Evolutionary conservation across 2,888 invertebrate species (phyloP).

Genomic region (Phalangium opilio): DNA sequence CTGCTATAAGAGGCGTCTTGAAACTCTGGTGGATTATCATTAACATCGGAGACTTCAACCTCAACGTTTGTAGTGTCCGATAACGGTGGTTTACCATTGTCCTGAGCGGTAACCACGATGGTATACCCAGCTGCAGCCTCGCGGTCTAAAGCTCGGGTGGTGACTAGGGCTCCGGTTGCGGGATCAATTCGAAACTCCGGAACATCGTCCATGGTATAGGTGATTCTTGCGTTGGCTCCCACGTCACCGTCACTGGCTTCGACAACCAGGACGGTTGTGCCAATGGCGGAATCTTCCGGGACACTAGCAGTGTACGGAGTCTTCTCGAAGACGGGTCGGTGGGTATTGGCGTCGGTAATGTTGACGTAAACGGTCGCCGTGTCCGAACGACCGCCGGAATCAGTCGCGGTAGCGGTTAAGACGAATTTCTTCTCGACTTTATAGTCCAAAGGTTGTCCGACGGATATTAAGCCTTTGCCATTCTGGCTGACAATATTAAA

Average conservation of each 20-base stretch:
- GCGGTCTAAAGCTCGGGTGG: conserved; percentile 66
- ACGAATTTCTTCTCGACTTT: conserved; percentile 78
- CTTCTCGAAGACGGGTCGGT: conserved; percentile 80
- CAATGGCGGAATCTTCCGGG: conserved; percentile 81
- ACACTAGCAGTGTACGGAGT: conserved; percentile 76
- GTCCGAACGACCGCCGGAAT: conserved; percentile 73
- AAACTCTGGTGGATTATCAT: conserved; percentile 84
- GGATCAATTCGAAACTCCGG: conserved; percentile 70
- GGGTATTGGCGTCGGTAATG: conserved; percentile 78
- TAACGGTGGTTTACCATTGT: conserved; percentile 76
- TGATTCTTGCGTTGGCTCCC: conserved; percentile 65
- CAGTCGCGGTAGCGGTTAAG: conserved; percentile 59
- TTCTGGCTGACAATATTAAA: conserved; percentile 40
- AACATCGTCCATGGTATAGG: conserved; percentile 33
- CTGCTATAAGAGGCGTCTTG: conserved; percentile 40
- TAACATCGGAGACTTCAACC: conserved; percentile 85
- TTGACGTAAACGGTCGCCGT: conserved; percentile 80
- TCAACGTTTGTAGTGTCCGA: conserved; percentile 91
- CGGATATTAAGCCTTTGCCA: conserved; percentile 47
- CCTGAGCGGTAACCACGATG: conserved; percentile 77
- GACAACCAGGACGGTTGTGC: conserved; percentile 79
- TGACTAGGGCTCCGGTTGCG: conserved; percentile 82
- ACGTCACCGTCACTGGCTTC: conserved; percentile 87
- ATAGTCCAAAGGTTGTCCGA: conserved; percentile 80
- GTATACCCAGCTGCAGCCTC: conserved; percentile 63